Conservation (phyloP, 2,888 invertebrate species). For the Micoletzkya japonica region DNA sequence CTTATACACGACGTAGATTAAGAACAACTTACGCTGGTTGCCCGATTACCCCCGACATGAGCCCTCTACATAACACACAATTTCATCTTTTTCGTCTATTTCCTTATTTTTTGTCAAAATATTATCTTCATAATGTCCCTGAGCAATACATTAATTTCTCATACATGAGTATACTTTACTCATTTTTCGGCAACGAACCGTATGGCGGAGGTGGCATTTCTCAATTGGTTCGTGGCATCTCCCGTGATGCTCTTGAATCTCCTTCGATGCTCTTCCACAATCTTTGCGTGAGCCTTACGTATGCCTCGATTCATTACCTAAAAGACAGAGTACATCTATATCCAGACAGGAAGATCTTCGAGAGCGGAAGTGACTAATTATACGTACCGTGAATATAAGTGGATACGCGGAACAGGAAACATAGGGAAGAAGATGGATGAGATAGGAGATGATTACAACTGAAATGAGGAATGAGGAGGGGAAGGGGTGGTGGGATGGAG, state of each 20-base stretch:
- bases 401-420: constrained; percentile 61
- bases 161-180: background rate
- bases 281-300: constrained; percentile 48
- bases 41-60: background rate
- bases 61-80: background rate
- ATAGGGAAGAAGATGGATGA: constrained; percentile 61
- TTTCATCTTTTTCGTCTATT: too few species aligned
- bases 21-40: too few species aligned
- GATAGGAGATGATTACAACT: constrained; percentile 60
- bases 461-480: constrained; percentile 30
- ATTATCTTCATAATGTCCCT: too few species aligned
- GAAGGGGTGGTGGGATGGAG: background rate
- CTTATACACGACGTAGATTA: too few species aligned
- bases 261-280: constrained; percentile 38
- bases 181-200: background rate
- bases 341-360: too few species aligned
- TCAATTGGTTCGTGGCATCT: constrained; percentile 19
- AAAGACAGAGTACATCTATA: constrained; percentile 17
- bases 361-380: constrained; percentile 23
- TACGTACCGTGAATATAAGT: constrained; percentile 56
- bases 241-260: constrained; percentile 24
- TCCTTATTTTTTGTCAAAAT: too few species aligned
- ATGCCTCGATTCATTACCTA: constrained; percentile 46
- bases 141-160: too few species aligned
- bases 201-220: constrained; percentile 14